Conservation (phyloP, 2,888 invertebrate species). For the Trilocha varians region DNA sequence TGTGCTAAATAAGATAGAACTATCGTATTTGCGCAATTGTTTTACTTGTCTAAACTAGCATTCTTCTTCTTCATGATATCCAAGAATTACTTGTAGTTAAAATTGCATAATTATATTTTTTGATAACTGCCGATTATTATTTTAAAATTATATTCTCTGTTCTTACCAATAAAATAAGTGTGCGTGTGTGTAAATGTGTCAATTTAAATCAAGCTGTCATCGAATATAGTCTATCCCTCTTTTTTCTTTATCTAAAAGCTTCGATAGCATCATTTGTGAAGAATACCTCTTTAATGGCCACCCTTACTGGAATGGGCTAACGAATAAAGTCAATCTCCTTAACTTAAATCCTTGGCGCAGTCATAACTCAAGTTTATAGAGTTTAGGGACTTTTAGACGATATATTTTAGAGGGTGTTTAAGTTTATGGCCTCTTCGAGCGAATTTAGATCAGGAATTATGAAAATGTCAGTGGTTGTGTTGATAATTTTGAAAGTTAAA, state of each 20-base stretch:
- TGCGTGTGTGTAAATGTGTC: no score
- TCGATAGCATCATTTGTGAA: slow-evolving; percentile 48
- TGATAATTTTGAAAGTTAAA: no score
- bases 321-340: slow-evolving; percentile 60
- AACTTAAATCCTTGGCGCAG: slow-evolving; percentile 55
- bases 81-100: no score
- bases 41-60: no score
- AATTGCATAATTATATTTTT: no score
- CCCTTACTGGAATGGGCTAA: slow-evolving; percentile 51
- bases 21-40: no score
- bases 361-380: slow-evolving; percentile 64
- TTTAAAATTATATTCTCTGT: no score
- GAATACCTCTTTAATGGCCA: slow-evolving; percentile 53
- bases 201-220: no score
- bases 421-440: slow-evolving; percentile 20
- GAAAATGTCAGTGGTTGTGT: background rate
- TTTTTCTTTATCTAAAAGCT: slow-evolving; percentile 38
- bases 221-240: slow-evolving; percentile 21
- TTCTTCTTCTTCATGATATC: no score
- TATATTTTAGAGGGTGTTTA: slow-evolving; percentile 34
- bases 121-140: no score
- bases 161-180: no score
- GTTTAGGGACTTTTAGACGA: slow-evolving; percentile 39
- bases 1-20: no score
- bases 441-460: slow-evolving; percentile 6